These are phyloP conservation scores for Hoplodrina ambigua DNA, from an alignment of 2,888 invertebrate genomes.

Conservation along the genomic window DNA sequence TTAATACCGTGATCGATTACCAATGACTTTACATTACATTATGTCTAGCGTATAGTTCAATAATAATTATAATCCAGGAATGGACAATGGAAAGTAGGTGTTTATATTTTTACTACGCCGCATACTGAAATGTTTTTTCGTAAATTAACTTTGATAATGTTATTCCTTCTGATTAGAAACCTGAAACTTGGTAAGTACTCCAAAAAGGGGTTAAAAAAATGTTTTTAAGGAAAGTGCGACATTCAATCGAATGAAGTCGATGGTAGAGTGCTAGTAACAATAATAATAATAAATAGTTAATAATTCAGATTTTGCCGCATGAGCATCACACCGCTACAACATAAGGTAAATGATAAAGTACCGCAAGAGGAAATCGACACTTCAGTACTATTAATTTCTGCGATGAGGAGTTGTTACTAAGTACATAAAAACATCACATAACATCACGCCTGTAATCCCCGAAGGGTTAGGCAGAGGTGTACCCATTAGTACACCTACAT, in stretches of 20 bases:
- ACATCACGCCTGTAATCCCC: too few relatives aligned
- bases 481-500: too few relatives aligned
- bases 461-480: too few relatives aligned
- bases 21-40: conserved; percentile 4
- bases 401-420: conserved; percentile 6
- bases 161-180: too few relatives aligned
- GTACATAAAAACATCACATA: too few relatives aligned
- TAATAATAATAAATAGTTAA: neutral
- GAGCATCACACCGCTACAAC: neutral
- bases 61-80: too few relatives aligned
- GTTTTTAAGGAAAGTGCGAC: neutral
- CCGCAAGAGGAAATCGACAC: conserved; percentile 31
- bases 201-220: neutral
- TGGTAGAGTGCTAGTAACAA: neutral
- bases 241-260: neutral
- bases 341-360: conserved; percentile 27
- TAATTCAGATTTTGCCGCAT: neutral
- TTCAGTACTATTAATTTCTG: conserved; percentile 17
- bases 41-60: neutral
- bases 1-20: conserved; percentile 20
- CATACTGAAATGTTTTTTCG: too few relatives aligned
- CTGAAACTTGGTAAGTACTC: too few relatives aligned
- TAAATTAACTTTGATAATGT: too few relatives aligned
- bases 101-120: too few relatives aligned
- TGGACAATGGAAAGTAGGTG: too few relatives aligned